These are phyloP conservation scores for Eumacrocentrus americanus DNA, from an alignment of 2,888 invertebrate species.

Conservation along the genomic window DNA sequence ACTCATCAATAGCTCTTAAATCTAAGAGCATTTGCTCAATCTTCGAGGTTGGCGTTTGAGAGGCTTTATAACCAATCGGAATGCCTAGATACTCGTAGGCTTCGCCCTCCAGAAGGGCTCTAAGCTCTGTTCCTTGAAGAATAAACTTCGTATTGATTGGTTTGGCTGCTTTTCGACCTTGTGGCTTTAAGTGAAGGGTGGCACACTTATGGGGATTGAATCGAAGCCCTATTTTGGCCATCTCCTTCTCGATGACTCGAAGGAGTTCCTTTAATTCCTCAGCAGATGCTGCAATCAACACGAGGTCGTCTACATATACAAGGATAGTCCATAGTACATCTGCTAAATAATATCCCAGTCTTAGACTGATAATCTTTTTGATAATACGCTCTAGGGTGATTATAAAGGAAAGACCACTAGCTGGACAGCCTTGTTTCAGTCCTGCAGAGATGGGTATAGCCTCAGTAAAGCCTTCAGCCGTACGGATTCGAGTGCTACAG, in stretches of 20 bases:
- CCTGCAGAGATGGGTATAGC: slow-evolving; percentile 43
- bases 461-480: slow-evolving; percentile 30
- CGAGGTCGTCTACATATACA: slow-evolving; percentile 26
- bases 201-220: slow-evolving; percentile 49
- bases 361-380: background rate
- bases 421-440: slow-evolving; percentile 52
- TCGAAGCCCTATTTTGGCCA: slow-evolving; percentile 35
- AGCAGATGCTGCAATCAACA: slow-evolving; percentile 16
- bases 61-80: slow-evolving; percentile 34
- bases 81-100: slow-evolving; percentile 47
- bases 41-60: slow-evolving; percentile 26
- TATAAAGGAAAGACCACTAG: slow-evolving; percentile 52
- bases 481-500: slow-evolving; percentile 34
- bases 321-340: background rate
- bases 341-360: slow-evolving; percentile 10
- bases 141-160: slow-evolving; percentile 27
- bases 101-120: slow-evolving; percentile 36
- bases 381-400: slow-evolving; percentile 46
- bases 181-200: slow-evolving; percentile 38
- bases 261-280: slow-evolving; percentile 34
- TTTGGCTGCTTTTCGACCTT: slow-evolving; percentile 17
- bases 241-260: background rate
- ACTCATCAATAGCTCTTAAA: slow-evolving; percentile 10
- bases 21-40: slow-evolving; percentile 31
- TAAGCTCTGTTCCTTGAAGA: slow-evolving; percentile 34